Evolutionary conservation across 30 jellyfish, hydroid and myxozoan species (phyloP).

Genomic region (Pseudorhiza aurosa): DNA sequence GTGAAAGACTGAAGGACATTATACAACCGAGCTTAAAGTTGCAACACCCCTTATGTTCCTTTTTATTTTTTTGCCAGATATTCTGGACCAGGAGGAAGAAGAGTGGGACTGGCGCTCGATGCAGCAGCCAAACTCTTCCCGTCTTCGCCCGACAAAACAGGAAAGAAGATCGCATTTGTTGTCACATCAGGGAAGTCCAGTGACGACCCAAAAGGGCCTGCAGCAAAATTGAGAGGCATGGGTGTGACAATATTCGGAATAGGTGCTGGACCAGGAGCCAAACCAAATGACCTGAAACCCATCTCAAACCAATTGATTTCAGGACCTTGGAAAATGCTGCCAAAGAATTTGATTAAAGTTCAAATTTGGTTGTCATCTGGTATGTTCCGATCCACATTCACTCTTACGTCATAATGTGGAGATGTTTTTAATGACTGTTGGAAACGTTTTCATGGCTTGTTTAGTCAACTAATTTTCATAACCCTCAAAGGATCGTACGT

Average conservation of each 20-base stretch:
- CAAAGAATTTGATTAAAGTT: conserved; percentile 63
- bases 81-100: conserved; percentile 84
- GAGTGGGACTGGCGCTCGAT: conserved; percentile 87
- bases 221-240: conserved; percentile 65
- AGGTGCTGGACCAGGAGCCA: conserved; percentile 83
- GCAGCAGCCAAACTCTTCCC: conserved; percentile 63
- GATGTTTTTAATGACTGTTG: too few relatives aligned
- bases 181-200: conserved; percentile 84
- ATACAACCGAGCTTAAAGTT: too few relatives aligned
- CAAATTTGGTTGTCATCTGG: conserved; percentile 49
- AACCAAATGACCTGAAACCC: conserved; percentile 76
- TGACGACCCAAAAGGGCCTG: conserved; percentile 89
- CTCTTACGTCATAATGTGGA: too few relatives aligned
- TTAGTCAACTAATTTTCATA: too few relatives aligned
- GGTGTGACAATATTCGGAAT: conserved; percentile 88
- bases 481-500: too few relatives aligned
- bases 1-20: too few relatives aligned
- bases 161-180: conserved; percentile 82
- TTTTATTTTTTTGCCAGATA: too few relatives aligned
- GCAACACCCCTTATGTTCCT: too few relatives aligned
- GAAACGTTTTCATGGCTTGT: too few relatives aligned
- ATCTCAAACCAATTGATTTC: conserved; percentile 63
- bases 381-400: too few relatives aligned
- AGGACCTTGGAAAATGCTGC: conserved; percentile 80
- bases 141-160: conserved; percentile 52